These are phyloP conservation scores for Ameiurus melas DNA, from an alignment of 2,113 vertebrate genomes.

Conservation along the genomic window DNA sequence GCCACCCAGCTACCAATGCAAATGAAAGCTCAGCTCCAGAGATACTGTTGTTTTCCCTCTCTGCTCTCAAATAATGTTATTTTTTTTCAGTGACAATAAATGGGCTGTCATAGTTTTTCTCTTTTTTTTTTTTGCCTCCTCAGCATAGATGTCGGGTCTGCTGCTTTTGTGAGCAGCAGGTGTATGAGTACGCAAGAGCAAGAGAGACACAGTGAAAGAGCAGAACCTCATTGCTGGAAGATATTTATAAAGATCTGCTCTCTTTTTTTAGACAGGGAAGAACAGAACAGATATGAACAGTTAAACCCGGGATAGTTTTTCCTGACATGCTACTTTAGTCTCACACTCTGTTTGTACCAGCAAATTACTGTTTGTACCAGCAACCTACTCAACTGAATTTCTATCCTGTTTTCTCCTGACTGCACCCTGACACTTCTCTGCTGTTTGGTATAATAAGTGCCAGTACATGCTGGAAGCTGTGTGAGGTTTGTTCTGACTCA, in stretches of 20 bases:
- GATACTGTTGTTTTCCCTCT: slow-evolving; percentile 16
- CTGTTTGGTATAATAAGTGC: slow-evolving; percentile 40
- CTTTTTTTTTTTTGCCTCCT: slow-evolving; percentile 12
- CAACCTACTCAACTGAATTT: slow-evolving; percentile 5
- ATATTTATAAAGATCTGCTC: slow-evolving; percentile 22
- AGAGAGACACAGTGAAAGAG: neutral
- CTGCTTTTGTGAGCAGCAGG: slow-evolving; percentile 6
- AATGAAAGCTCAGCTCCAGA: slow-evolving; percentile 38
- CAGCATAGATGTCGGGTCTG: slow-evolving; percentile 27
- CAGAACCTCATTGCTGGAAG: neutral
- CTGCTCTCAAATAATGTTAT: slow-evolving; percentile 35
- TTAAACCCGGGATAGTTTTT: neutral
- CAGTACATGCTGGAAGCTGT: slow-evolving; percentile 42
- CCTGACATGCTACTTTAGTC: slow-evolving; percentile 11
- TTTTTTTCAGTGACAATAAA: slow-evolving; percentile 39
- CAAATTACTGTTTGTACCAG: slow-evolving; percentile 24
- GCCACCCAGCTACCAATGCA: slow-evolving; percentile 26
- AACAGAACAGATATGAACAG: neutral
- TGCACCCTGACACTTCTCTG: neutral
- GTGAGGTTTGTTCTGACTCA: neutral
- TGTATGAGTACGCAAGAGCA: neutral
- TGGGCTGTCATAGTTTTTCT: slow-evolving; percentile 41
- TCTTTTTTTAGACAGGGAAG: neutral
- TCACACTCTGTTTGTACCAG: slow-evolving; percentile 22
- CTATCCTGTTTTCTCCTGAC: slow-evolving; percentile 21